Evolutionary conservation across 2,797 vertebrate genomes (phyloP).

Genomic region (Aeoliscus strigatus): DNA sequence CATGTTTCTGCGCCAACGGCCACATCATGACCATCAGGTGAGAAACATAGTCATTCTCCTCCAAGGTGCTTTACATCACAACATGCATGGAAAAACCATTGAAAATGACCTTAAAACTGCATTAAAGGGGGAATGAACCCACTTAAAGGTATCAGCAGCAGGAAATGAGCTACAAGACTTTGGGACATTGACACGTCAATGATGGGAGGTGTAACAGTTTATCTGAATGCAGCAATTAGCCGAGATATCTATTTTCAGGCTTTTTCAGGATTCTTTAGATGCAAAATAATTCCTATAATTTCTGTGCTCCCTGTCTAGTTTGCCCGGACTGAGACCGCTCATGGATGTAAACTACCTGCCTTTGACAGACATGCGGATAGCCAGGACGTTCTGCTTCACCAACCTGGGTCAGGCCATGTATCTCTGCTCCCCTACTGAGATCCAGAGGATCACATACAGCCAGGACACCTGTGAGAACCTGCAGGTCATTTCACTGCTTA

Average conservation of each 20-base stretch:
- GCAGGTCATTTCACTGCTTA: conserved; percentile 74
- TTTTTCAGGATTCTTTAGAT: too few species aligned
- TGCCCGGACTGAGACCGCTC: conserved; percentile 93
- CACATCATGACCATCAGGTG: conserved; percentile 99
- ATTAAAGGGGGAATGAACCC: too few species aligned
- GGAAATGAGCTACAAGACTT: too few species aligned
- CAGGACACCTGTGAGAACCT: conserved; percentile 98
- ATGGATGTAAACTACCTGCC: conserved; percentile 98
- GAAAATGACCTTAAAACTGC: too few species aligned
- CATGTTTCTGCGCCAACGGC: conserved; percentile 98
- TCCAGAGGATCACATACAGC: conserved; percentile 97
- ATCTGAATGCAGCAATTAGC: too few species aligned
- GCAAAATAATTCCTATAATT: conserved; percentile 1
- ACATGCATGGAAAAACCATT: too few species aligned
- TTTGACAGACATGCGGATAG: conserved; percentile 98
- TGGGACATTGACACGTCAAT: too few species aligned
- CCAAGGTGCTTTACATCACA: too few species aligned
- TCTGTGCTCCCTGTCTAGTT: conserved; percentile 71
- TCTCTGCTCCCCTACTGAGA: conserved; percentile 94
- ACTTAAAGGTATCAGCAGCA: too few species aligned
- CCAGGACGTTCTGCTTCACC: conserved; percentile 97
- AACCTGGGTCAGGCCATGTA: conserved; percentile 97
- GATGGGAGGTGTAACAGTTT: too few species aligned
- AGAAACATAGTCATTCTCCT: too few species aligned
- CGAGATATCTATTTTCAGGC: too few species aligned